Evolutionary conservation across 2,797 vertebrate genomes (phyloP).

Genomic region (Gymnodraco acuticeps): DNA sequence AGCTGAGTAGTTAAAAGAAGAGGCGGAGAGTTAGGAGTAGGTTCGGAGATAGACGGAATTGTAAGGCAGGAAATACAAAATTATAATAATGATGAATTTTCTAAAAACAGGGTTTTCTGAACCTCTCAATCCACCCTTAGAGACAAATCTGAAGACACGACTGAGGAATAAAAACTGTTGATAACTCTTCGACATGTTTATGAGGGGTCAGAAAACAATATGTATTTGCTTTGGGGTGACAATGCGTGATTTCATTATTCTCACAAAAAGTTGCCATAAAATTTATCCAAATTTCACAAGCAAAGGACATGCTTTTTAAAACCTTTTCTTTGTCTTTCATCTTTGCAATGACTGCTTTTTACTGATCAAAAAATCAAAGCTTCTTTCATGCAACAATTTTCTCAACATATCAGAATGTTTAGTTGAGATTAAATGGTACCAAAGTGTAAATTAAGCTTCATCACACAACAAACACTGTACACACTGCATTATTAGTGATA

Average conservation of each 20-base stretch:
- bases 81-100: neutral
- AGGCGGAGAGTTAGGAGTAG: no score
- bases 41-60: neutral
- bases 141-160: neutral
- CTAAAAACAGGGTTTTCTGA: no score
- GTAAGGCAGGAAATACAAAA: no score
- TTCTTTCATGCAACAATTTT: neutral
- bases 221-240: no score
- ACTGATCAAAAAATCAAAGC: neutral
- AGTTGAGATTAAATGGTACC: neutral
- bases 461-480: neutral
- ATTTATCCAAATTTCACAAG: neutral
- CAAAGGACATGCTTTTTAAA: no score
- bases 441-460: neutral
- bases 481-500: neutral
- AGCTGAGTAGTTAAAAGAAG: constrained; percentile 75
- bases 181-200: neutral
- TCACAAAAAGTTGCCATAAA: no score
- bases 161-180: neutral
- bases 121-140: no score
- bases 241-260: neutral
- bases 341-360: no score
- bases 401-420: no score
- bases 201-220: no score
- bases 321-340: no score